A percentile compares a stretch with the other conserved stretches of the same genome.
These are phyloP conservation scores for Drosophila obscura DNA, from an alignment of 1,140 invertebrate species.

Conservation along the genomic window DNA sequence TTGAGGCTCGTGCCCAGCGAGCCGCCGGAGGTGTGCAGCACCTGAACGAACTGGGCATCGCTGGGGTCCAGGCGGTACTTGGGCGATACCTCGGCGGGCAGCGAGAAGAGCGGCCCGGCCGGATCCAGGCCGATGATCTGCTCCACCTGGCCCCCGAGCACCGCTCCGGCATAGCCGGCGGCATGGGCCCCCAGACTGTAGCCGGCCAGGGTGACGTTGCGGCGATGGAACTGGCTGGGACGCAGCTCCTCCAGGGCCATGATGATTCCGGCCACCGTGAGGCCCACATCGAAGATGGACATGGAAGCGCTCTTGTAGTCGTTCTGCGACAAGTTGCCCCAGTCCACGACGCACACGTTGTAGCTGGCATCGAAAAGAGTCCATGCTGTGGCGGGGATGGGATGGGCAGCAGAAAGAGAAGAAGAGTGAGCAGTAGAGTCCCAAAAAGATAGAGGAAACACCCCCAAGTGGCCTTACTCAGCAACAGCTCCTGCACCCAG, in stretches of 20 bases:
- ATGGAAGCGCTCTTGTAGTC: conserved; percentile 79
- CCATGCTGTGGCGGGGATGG: conserved; percentile 59
- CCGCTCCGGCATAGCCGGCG: conserved; percentile 91
- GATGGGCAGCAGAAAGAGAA: neutral
- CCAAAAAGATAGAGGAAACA: too few relatives aligned
- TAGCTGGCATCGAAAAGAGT: conserved; percentile 65
- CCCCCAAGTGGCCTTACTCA: conserved; percentile 44
- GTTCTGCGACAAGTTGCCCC: conserved; percentile 86
- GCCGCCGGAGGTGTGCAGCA: conserved; percentile 95
- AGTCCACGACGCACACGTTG: conserved; percentile 86
- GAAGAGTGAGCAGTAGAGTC: too few relatives aligned
- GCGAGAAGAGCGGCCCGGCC: conserved; percentile 91
- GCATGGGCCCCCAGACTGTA: conserved; percentile 96
- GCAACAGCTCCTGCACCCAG: conserved; percentile 74
- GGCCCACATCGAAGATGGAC: conserved; percentile 86
- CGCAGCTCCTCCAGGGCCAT: conserved; percentile 85
- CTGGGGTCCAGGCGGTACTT: conserved; percentile 88
- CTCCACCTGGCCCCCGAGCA: conserved; percentile 84
- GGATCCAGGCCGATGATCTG: conserved; percentile 89
- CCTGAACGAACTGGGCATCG: conserved; percentile 95
- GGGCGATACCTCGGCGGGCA: conserved; percentile 85
- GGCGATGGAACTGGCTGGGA: conserved; percentile 79
- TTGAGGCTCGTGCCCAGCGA: conserved; percentile 89
- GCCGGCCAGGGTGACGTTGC: conserved; percentile 88
- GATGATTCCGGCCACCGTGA: conserved; percentile 86